Evolutionary conservation across 2,797 vertebrate genomes (phyloP), one percentile per base, ranked within the genome.

Genomic region (Anisognathus igniventris): DNA sequence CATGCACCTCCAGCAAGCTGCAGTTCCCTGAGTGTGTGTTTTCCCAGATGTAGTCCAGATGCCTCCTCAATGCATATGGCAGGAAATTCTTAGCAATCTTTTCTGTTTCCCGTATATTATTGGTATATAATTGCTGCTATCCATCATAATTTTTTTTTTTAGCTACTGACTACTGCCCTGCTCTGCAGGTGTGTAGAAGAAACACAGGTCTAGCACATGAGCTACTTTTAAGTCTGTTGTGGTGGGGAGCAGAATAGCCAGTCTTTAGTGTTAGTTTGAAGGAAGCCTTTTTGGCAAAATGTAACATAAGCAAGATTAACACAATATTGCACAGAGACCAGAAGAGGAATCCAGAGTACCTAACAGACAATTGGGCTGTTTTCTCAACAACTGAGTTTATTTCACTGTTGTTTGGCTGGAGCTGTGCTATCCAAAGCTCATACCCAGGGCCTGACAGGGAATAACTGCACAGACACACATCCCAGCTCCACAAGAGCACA

Each of bases 81-180:
- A 97, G 96, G 97, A 97, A 97, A 97, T 97, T 97, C 96, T 96
- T 97, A 61, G 95, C 95, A 95, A 95, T 96, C 94, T 95, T 97
- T 97, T 94, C 95, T 97, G 94, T 96, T 97, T 97, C 96, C 96
- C 47, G 7, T 94, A 86, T 96, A 96, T 96, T 97, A 97, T 97
- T 97, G 92, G 92, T 96, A 97, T 97, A 97, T 97, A 97, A 97
- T 97, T 97, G 95, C 95, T 93, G 94, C 88, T 94, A 97, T 97
- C 94, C 94, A 96, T 97, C 96, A 97, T 96, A 89, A 76, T 57
- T 57, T 57, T 97, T 96, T 96, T 78, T 96, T 96, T 95, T 31
- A 93, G 91, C 95, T 96, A 96, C 95, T 93, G 96, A 95, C 91
- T 96, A 74, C 68, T 83, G 86, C 93, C 79, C 91, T 94, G 77